These are phyloP conservation scores for Myotis lucifugus DNA, from an alignment of 2,113 vertebrate genomes.

Conservation along the genomic window DNA sequence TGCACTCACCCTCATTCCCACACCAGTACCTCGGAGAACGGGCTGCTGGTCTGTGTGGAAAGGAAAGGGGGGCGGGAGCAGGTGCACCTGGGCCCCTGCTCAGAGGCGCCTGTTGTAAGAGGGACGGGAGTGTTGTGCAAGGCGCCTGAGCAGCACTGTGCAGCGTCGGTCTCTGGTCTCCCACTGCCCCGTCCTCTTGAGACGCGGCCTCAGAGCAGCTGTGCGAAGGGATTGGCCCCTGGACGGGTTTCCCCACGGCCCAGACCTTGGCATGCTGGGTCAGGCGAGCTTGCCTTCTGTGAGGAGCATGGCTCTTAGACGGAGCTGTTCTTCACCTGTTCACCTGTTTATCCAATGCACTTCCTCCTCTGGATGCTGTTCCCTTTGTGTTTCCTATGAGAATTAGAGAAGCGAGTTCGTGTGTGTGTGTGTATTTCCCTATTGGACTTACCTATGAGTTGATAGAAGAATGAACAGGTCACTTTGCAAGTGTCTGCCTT, in stretches of 20 bases:
- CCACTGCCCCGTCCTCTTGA: neutral
- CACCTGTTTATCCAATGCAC: neutral
- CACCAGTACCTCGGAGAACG: rapidly evolving
- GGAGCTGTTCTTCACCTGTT: neutral
- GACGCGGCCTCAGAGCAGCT: too few relatives aligned
- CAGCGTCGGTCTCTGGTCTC: neutral
- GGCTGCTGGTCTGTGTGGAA: neutral
- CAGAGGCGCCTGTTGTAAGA: neutral
- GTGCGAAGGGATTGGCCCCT: neutral
- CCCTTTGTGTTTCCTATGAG: neutral
- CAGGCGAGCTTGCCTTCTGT: rapidly evolving
- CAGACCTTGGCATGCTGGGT: rapidly evolving
- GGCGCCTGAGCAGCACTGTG: neutral
- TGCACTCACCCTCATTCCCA: rapidly evolving
- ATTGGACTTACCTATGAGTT: conserved; percentile 32
- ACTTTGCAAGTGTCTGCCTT: conserved; percentile 41
- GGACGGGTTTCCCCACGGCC: rapidly evolving
- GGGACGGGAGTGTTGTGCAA: neutral
- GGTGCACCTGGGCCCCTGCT: neutral
- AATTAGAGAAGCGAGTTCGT: neutral
- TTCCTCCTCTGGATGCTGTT: rapidly evolving
- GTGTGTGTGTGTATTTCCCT: neutral
- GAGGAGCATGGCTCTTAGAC: neutral
- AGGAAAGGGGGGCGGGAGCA: too few relatives aligned
- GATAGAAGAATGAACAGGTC: neutral